These are phyloP conservation scores for Cosmia pyralina DNA, from an alignment of 2,888 invertebrate genomes.

Conservation along the genomic window DNA sequence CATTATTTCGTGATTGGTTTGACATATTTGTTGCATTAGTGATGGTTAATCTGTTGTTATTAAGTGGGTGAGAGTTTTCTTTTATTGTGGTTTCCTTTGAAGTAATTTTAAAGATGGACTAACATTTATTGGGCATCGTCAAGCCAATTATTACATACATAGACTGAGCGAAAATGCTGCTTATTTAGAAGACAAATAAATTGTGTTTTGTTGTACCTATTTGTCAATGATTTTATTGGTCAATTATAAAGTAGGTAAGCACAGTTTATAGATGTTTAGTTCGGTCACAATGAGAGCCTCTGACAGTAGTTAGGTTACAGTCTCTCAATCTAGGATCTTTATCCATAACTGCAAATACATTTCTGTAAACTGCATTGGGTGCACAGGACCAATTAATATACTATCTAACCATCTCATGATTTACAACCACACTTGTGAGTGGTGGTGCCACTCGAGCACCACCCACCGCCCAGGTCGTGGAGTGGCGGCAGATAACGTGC, in stretches of 20 bases:
- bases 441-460: constrained; percentile 65
- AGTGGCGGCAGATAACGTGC: constrained; percentile 67
- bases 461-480: constrained; percentile 77
- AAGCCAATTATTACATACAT: too few relatives aligned
- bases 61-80: constrained; percentile 4
- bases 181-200: background rate
- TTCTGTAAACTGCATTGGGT: constrained; percentile 1
- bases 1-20: constrained; percentile 51
- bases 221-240: too few relatives aligned
- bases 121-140: too few relatives aligned
- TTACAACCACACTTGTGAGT: constrained; percentile 46
- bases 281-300: too few relatives aligned
- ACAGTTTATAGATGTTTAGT: too few relatives aligned
- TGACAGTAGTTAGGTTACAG: too few relatives aligned
- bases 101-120: background rate
- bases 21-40: constrained; percentile 49
- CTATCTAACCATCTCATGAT: constrained; percentile 62
- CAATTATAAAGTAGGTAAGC: too few relatives aligned
- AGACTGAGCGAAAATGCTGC: background rate
- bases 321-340: background rate
- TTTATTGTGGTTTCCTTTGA: constrained; percentile 22
- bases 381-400: constrained; percentile 21
- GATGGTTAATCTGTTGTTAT: constrained; percentile 38
- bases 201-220: too few relatives aligned
- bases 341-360: background rate